Evolutionary conservation across 2,113 vertebrate species (phyloP), one percentile per base, ranked within the genome.

Genomic region (Petaurus breviceps): DNA sequence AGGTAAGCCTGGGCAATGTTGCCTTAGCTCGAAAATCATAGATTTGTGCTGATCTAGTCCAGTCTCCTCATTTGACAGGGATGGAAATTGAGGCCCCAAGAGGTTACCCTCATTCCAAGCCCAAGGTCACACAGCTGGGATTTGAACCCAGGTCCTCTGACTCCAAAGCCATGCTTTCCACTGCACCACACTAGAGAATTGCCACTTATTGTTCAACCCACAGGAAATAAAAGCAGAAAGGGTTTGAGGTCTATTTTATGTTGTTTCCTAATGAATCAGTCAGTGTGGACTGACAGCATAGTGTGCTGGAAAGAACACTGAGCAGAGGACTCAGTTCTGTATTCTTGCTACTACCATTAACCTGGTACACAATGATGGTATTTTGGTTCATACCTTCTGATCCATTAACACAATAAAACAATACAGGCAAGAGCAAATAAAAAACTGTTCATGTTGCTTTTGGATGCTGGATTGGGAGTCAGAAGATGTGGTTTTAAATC

Each of bases 361-460:
- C 6, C n/a, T 43, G 43, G 16, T 84, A 43, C 16, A 84, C 19
- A 84, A 8, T 84, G 68, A 22, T 84, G 37, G 7, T 84, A 84
- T n/a, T 77, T 77, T 19, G 16, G n/a, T 43, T 84, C 61, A 37
- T 84, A 22, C 37, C 19, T 84, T 43, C 19, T 22, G n/a, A 84
- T 22, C 37, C 43, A 84, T 97, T 94, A 94, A 68, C 90, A 93
- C 95, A 97, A 96, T 47, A 77, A 47, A 89, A 95, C 91, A 95
- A 95, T 91, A 89, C 90, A 94, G 92, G 31, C 4, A 19, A 97
- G 96, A 90, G 46, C 93, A 51, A 51, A 90, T 53, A 95, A 93
- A 96, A 96, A 90, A 92, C 37, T 22, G 10, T 68, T 84, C 68
- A 43, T 8, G 19, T 84, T 43, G n/a, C 19, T n/a, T 43, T 84